Conservation (phyloP, 2,113 vertebrate species). For the Gymnogyps californianus region DNA sequence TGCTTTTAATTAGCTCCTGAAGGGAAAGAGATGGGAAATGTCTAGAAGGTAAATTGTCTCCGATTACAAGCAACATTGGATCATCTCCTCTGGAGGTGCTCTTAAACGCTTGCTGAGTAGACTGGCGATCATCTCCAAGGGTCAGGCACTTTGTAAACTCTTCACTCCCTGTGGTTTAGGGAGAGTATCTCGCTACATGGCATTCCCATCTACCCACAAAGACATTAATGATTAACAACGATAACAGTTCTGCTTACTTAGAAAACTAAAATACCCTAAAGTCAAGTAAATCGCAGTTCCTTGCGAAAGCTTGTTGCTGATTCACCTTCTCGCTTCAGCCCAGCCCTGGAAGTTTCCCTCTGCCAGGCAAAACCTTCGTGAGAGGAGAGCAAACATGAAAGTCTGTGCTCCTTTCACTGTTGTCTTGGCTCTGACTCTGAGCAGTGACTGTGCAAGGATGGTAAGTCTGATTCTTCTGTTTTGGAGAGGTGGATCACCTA, state of each 20-base stretch:
- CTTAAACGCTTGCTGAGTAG: background rate
- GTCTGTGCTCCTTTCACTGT: constrained; percentile 2
- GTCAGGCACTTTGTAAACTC: background rate
- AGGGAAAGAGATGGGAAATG: background rate
- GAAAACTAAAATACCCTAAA: constrained; percentile 44
- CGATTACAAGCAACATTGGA: background rate
- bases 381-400: constrained; percentile 45
- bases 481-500: background rate
- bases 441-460: constrained; percentile 3
- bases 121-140: background rate
- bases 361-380: background rate
- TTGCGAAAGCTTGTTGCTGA: background rate
- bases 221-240: constrained; percentile 57
- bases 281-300: background rate
- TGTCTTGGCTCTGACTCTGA: constrained; percentile 42
- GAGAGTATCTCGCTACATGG: background rate
- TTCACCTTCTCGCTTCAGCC: background rate
- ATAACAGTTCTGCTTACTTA: constrained; percentile 35
- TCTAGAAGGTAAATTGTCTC: background rate
- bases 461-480: constrained; percentile 48
- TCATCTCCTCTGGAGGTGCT: background rate
- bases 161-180: background rate
- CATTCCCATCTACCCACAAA: constrained; percentile 8
- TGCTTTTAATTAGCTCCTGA: background rate
- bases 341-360: background rate